Conservation (phyloP, 2,797 vertebrate genomes). For the Sebastes iracundus region DNA sequence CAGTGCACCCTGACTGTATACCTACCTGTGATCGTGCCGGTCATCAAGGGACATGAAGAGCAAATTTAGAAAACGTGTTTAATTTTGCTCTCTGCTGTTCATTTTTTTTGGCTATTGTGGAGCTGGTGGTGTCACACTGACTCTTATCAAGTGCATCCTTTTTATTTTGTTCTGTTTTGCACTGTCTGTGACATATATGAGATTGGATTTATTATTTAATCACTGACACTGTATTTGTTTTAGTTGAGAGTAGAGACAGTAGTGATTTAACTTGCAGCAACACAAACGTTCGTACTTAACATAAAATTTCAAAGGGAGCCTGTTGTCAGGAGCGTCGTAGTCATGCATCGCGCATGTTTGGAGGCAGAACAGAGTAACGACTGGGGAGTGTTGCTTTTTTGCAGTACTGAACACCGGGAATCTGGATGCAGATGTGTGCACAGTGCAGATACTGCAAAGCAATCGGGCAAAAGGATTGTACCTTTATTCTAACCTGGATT, state of each 20-base stretch:
- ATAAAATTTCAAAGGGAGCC: conserved; percentile 11
- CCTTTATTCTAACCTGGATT: background rate
- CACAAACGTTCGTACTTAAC: background rate
- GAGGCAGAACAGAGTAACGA: background rate
- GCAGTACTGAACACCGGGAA: background rate
- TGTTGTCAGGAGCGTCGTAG: background rate
- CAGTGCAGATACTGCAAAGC: background rate
- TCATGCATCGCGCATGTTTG: conserved; percentile 4
- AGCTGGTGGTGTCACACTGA: conserved; percentile 40
- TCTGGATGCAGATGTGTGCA: background rate
- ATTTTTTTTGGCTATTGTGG: conserved; percentile 38
- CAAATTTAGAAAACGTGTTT: conserved; percentile 34
- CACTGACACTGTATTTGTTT: conserved; percentile 55
- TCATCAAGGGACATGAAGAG: conserved; percentile 42
- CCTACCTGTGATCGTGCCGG: conserved; percentile 45
- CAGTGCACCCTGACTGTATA: conserved; percentile 55
- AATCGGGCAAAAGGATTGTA: background rate
- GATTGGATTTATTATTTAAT: conserved; percentile 41
- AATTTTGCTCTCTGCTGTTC: conserved; percentile 46
- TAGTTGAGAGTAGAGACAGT: conserved; percentile 50
- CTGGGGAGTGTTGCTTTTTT: background rate
- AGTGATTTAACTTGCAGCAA: conserved; percentile 17
- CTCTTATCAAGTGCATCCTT: conserved; percentile 61
- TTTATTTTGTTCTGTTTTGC: conserved; percentile 29
- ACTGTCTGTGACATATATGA: conserved; percentile 36